Evolutionary conservation across 2,888 invertebrate species (phyloP).

Genomic region (Thecophora atra): DNA sequence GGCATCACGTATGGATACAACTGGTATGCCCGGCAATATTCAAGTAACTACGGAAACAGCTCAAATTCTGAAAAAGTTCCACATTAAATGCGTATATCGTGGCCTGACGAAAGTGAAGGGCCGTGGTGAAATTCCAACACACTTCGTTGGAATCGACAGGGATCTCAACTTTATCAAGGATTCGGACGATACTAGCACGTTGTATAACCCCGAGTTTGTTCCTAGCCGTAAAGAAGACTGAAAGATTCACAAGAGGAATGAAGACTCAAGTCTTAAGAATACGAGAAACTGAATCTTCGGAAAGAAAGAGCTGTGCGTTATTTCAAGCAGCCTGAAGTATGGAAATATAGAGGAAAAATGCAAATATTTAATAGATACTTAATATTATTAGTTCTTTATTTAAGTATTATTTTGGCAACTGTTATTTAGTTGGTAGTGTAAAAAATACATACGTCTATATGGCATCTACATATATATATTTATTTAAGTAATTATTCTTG

Average conservation of each 20-base stretch:
- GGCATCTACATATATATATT: no score
- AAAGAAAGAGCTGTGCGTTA: background rate
- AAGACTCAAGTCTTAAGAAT: background rate
- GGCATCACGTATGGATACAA: conserved; percentile 95
- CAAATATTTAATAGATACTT: no score
- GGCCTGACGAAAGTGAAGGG: conserved; percentile 80
- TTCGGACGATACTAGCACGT: background rate
- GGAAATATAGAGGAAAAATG: no score
- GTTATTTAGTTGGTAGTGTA: background rate
- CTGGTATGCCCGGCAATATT: conserved; percentile 81
- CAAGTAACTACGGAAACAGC: conserved; percentile 83
- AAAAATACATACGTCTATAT: conserved; percentile 7
- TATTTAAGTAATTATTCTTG: conserved; percentile 27
- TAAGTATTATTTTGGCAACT: conserved; percentile 5
- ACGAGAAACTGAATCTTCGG: background rate
- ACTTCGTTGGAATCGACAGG: conserved; percentile 76
- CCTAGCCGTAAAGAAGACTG: background rate
- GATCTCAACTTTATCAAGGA: conserved; percentile 60
- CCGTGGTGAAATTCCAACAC: conserved; percentile 73
- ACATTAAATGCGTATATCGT: conserved; percentile 75
- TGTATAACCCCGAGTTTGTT: no score
- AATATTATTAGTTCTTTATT: background rate
- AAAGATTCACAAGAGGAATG: background rate
- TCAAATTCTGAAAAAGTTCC: conserved; percentile 73
- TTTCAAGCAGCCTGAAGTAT: no score